phyloP scores from a whole-genome alignment of 1,140 invertebrate species.

The Coelopa frigida region DNA sequence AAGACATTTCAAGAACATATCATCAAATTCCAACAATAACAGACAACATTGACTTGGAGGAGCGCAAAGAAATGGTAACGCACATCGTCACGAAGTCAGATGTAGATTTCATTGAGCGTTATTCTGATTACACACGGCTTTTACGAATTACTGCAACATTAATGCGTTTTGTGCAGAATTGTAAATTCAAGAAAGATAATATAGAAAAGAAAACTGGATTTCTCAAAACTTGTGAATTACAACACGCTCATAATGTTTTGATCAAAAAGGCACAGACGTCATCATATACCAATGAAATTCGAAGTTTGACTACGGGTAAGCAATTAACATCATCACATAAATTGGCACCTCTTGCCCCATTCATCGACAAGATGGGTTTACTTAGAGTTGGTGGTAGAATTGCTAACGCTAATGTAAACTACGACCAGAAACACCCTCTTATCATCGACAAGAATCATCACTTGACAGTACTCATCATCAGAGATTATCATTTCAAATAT shows the following conservation, averaged over 20 bases:
- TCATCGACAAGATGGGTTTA: conserved; percentile 8
- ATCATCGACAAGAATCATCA: conserved; percentile 4
- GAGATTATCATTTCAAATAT: conserved; percentile 1
- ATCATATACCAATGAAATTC: conserved; percentile 1
- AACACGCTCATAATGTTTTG: background rate
- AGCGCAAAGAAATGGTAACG: background rate
- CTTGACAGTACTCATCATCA: conserved; percentile 5
- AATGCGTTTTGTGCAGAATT: conserved; percentile 3
- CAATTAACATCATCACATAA: background rate
- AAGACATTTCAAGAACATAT: background rate
- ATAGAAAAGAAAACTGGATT: background rate
- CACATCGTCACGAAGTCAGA: background rate
- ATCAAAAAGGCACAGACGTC: conserved; percentile 2
- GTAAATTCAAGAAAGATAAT: background rate
- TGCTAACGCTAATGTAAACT: conserved; percentile 5
- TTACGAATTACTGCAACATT: background rate
- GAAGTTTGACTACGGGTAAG: background rate
- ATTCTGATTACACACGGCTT: conserved; percentile 1
- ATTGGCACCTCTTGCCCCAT: background rate
- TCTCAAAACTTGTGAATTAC: background rate
- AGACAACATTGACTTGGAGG: background rate
- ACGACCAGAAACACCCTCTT: conserved; percentile 4
- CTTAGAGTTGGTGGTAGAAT: conserved; percentile 11
- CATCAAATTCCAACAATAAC: background rate
- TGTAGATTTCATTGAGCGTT: conserved; percentile 3